Percentiles rank a stretch among this genome's conserved stretches.
phyloP scores from a whole-genome alignment of 2,113 vertebrate species.

The Empidonax traillii region DNA sequence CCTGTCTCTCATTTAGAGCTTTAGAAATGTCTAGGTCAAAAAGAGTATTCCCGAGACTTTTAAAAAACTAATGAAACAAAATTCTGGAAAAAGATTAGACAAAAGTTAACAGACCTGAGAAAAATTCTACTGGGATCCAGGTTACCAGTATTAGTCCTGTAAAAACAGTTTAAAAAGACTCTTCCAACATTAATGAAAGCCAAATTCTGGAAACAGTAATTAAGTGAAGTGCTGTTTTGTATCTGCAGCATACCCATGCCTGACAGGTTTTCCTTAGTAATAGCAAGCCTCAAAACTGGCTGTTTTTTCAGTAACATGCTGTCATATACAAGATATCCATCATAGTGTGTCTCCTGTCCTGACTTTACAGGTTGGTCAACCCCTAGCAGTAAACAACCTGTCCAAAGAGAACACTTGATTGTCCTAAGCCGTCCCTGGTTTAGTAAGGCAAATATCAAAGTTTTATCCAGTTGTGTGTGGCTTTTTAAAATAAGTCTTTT shows the following conservation, averaged over 20 bases:
- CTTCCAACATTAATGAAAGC: neutral
- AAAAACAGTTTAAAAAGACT: neutral
- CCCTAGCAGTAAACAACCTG: neutral
- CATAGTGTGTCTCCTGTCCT: neutral
- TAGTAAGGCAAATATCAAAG: neutral
- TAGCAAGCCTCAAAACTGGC: neutral
- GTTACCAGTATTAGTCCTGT: neutral
- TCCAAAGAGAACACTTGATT: neutral
- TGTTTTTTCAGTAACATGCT: neutral
- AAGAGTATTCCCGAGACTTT: neutral
- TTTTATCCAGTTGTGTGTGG: neutral
- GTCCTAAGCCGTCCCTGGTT: neutral
- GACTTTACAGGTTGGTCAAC: neutral
- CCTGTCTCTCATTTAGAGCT: neutral
- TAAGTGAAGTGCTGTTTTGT: neutral
- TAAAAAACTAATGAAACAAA: neutral
- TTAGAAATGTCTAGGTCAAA: neutral
- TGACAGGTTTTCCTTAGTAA: slow-evolving; percentile 9
- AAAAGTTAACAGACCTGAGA: neutral
- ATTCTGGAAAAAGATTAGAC: neutral
- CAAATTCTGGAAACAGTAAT: neutral
- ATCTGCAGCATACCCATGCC: neutral
- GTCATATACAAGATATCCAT: neutral
- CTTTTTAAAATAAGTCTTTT: neutral
- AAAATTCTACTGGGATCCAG: neutral